phyloP scores from a whole-genome alignment of 2,888 invertebrate species.

The Xestia rhomboidea region DNA sequence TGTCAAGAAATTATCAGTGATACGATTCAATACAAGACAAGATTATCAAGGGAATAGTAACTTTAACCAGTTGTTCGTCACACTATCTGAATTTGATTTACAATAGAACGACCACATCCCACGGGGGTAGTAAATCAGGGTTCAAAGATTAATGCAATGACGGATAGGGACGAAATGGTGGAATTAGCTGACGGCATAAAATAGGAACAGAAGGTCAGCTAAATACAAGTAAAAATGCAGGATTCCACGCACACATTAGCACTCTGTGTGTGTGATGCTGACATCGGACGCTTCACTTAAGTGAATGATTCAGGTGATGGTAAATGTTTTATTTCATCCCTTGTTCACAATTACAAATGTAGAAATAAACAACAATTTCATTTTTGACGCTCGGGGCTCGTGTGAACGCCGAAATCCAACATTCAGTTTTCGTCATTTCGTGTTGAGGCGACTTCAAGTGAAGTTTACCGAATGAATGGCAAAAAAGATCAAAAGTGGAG shows the following conservation, averaged over 20 bases:
- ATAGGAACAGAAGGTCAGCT: background rate
- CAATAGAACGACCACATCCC: conserved; percentile 4
- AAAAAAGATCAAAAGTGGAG: background rate
- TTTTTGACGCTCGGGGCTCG: background rate
- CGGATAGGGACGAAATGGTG: background rate
- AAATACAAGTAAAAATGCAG: background rate
- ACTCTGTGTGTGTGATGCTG: background rate
- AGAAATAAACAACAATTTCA: background rate
- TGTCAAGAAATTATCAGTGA: background rate
- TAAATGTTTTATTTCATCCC: background rate
- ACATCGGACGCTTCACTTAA: background rate
- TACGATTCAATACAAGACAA: background rate
- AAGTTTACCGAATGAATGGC: background rate
- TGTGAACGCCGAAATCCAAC: background rate
- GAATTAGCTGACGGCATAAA: background rate
- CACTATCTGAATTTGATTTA: conserved; percentile 17
- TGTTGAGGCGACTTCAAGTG: background rate
- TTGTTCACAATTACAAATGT: background rate
- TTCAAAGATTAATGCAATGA: conserved; percentile 27
- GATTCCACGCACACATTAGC: background rate
- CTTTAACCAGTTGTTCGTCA: background rate
- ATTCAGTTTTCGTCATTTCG: background rate
- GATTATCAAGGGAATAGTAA: conserved; percentile 15
- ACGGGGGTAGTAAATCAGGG: conserved; percentile 22
- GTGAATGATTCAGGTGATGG: background rate